These are phyloP conservation scores for Xanthorhoe designata DNA, from an alignment of 2,888 invertebrate species.

Conservation along the genomic window DNA sequence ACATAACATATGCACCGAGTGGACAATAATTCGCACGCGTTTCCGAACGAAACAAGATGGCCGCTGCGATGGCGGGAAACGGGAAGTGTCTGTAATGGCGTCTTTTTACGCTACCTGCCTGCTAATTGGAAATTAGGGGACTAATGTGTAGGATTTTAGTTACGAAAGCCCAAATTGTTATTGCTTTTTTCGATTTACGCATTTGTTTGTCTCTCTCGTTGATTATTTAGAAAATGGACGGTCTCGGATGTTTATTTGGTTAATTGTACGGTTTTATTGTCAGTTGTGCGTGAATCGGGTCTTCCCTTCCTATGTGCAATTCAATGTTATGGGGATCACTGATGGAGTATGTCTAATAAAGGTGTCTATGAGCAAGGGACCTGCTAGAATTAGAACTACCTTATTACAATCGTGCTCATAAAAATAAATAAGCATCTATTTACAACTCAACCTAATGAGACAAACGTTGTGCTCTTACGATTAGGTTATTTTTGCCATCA, in stretches of 20 bases:
- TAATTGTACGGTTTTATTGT: conserved; percentile 37
- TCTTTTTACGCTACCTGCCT: conserved; percentile 84
- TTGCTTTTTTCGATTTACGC: conserved; percentile 74
- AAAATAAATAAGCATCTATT: no score
- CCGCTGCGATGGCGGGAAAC: conserved; percentile 69
- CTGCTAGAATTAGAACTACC: background rate
- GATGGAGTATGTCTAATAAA: conserved; percentile 20
- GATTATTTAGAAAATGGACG: conserved; percentile 56
- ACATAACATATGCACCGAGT: conserved; percentile 79
- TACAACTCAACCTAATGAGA: no score
- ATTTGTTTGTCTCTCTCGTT: conserved; percentile 67
- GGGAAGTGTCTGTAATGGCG: conserved; percentile 77
- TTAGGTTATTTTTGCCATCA: no score
- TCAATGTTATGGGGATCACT: conserved; percentile 22
- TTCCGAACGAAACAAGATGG: conserved; percentile 67
- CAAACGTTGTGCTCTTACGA: no score
- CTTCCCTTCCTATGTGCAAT: conserved; percentile 23
- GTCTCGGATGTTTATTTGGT: conserved; percentile 39
- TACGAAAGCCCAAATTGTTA: conserved; percentile 72
- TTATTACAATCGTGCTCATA: background rate
- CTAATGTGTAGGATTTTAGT: conserved; percentile 80
- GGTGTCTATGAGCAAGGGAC: conserved; percentile 1
- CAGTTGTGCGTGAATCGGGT: conserved; percentile 23
- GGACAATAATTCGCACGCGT: conserved; percentile 82
- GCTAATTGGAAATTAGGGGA: conserved; percentile 83